Percentiles rank a stretch among this genome's conserved stretches.
Evolutionary conservation across 2,797 vertebrate species (phyloP).

Genomic region (Tokudaia muenninki): DNA sequence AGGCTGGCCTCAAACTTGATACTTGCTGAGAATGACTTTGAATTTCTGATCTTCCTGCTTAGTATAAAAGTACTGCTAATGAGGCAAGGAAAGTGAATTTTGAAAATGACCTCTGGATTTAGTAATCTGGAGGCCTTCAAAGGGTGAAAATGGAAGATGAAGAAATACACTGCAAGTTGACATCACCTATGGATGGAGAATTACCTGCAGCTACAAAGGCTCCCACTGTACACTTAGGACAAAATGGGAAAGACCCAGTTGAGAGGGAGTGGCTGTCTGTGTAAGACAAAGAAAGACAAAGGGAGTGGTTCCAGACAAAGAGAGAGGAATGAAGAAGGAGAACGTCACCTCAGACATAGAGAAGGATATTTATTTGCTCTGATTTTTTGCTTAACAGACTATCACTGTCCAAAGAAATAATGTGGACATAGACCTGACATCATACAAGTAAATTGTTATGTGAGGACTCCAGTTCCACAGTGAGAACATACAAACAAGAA

Average conservation of each 20-base stretch:
- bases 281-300: background rate
- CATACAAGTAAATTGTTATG: background rate
- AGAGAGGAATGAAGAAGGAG: background rate
- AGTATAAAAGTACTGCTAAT: background rate
- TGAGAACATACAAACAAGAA: constrained; percentile 43
- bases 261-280: background rate
- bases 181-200: background rate
- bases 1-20: background rate
- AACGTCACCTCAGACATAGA: background rate
- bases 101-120: background rate
- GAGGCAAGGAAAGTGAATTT: background rate
- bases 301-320: background rate
- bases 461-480: background rate
- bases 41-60: background rate
- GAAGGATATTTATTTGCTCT: background rate
- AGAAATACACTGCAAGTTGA: background rate
- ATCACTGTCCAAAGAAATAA: background rate
- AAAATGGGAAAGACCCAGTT: background rate
- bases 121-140: background rate
- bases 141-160: background rate
- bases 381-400: background rate
- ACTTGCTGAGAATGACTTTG: background rate
- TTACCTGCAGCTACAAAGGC: background rate
- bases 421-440: constrained; percentile 7
- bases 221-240: background rate